Conservation (phyloP, 1,140 invertebrate genomes). For the Cydia pomonella region DNA sequence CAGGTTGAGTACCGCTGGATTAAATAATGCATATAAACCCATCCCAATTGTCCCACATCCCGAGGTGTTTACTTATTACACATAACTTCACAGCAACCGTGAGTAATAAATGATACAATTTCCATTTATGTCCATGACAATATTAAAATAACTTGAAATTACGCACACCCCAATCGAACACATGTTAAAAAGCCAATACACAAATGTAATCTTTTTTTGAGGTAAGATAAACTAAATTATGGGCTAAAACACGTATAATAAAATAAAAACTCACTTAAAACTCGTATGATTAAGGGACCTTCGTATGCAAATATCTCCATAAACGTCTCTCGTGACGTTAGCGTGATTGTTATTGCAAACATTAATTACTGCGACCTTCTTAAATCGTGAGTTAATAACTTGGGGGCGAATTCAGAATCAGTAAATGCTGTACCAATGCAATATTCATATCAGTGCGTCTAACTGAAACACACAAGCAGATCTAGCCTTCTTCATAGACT, state of each 20-base stretch:
- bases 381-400: conserved; percentile 61
- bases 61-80: neutral
- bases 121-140: neutral
- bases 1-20: no score
- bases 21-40: no score
- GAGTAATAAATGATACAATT: conserved; percentile 2
- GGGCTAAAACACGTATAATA: conserved; percentile 17
- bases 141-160: neutral
- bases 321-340: conserved; percentile 53
- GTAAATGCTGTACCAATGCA: conserved; percentile 42
- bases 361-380: conserved; percentile 74
- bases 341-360: conserved; percentile 61
- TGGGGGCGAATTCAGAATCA: neutral
- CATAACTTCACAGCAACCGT: neutral
- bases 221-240: conserved; percentile 28
- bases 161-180: conserved; percentile 1
- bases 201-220: conserved; percentile 11
- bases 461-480: neutral
- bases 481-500: no score
- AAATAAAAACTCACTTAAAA: conserved; percentile 29
- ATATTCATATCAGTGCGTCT: neutral
- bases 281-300: conserved; percentile 30
- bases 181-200: conserved; percentile 6
- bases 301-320: conserved; percentile 54
- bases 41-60: no score